Conservation (phyloP, 2,113 vertebrate genomes). For the Gambusia affinis region DNA sequence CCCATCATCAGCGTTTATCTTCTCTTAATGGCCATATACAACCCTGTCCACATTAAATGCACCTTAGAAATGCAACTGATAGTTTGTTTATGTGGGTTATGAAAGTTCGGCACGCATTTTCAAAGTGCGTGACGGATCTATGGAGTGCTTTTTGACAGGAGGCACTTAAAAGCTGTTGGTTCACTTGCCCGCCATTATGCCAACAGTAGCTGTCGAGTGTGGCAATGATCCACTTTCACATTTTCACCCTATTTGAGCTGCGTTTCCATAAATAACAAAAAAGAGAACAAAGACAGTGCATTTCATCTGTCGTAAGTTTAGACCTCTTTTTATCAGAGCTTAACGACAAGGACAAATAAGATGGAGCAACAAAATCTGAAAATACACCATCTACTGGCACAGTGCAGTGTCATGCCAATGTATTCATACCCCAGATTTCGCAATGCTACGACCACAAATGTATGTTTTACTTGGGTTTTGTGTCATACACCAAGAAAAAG, state of each 20-base stretch:
- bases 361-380: not conserved
- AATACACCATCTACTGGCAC: slow-evolving; percentile 3
- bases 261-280: not conserved
- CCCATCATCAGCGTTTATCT: slow-evolving; percentile 69
- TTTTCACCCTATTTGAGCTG: slow-evolving; percentile 30
- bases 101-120: slow-evolving; percentile 40
- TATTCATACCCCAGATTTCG: not conserved
- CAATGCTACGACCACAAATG: not conserved
- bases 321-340: slow-evolving; percentile 43
- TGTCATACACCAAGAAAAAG: too few species aligned
- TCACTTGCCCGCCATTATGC: slow-evolving; percentile 39
- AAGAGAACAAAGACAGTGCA: slow-evolving; percentile 21
- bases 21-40: slow-evolving; percentile 51
- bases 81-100: slow-evolving; percentile 50
- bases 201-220: slow-evolving; percentile 42
- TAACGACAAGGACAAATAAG: slow-evolving; percentile 35
- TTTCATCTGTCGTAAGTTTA: slow-evolving; percentile 22
- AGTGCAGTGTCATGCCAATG: not conserved
- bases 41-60: slow-evolving; percentile 37
- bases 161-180: slow-evolving; percentile 38
- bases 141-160: slow-evolving; percentile 62
- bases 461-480: not conserved
- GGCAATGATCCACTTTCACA: slow-evolving; percentile 36
- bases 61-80: slow-evolving; percentile 35
- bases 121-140: slow-evolving; percentile 19